A percentile compares a stretch with the other conserved stretches of the same genome.
Conservation (phyloP, 2,113 vertebrate species). For the Thunnus thynnus region DNA sequence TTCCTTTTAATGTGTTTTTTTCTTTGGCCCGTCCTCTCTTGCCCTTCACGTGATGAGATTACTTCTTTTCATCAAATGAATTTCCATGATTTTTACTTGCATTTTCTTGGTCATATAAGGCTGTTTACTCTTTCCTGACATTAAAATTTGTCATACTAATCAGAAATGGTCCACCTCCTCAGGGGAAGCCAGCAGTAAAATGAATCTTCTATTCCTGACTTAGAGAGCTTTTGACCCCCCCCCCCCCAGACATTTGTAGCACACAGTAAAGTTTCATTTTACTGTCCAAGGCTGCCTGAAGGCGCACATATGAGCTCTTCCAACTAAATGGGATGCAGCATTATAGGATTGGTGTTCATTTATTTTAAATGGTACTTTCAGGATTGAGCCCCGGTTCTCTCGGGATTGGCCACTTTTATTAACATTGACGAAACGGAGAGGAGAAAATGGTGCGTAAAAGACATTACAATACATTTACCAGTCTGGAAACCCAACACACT, state of each 20-base stretch:
- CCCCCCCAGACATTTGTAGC: constrained; percentile 49
- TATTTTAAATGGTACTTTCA: constrained; percentile 47
- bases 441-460: constrained; percentile 22
- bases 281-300: constrained; percentile 42
- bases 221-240: constrained; percentile 36
- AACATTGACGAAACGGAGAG: constrained; percentile 38
- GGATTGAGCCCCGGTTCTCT: constrained; percentile 40
- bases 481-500: constrained; percentile 40
- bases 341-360: constrained; percentile 62
- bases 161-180: constrained; percentile 55
- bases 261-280: constrained; percentile 68
- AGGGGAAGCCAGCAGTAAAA: constrained; percentile 45
- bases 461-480: constrained; percentile 32
- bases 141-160: constrained; percentile 58
- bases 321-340: constrained; percentile 38
- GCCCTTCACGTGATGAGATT: constrained; percentile 61
- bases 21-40: constrained; percentile 31
- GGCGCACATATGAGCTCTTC: constrained; percentile 18
- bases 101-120: constrained; percentile 39
- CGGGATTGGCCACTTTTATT: constrained; percentile 50
- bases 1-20: constrained; percentile 36
- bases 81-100: constrained; percentile 54
- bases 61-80: constrained; percentile 52
- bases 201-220: constrained; percentile 43
- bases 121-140: constrained; percentile 47